Evolutionary conservation across 1,140 invertebrate genomes (phyloP), one percentile per base, ranked within the genome.

Genomic region (Lycorma delicatula): DNA sequence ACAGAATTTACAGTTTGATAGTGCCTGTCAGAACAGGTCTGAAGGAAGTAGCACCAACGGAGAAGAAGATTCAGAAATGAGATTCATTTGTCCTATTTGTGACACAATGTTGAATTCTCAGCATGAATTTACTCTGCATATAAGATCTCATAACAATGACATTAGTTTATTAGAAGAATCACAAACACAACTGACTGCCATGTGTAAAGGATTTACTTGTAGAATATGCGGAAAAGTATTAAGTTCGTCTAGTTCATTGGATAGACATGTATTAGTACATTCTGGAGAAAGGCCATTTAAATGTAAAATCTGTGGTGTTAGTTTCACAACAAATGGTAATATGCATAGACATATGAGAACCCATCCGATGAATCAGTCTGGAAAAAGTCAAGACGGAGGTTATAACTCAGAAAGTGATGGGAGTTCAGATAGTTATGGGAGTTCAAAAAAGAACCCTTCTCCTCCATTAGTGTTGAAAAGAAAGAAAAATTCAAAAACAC

Each of bases 311-410:
- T 93, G 89, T 70, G 77, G 82, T n/a, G 81, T 88, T 72, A 81
- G 86, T 3, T 93, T 93, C 72, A 91, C 87, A 27, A 92, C 89
- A 2, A 92, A 91, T 70, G 88, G 88, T 13, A 91, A 90, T 69
- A 90, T 93, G 87, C 87, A 90, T 66, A 74, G 89, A 23, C 90
- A 93, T 68, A 81, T 88, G 74, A 76, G 86, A 52, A 89, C 84
- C 0, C 85, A 87, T 70, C 48, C 44, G n/a, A 18, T 12, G 13
- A 9, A 41, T 16, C 23, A n/a, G n/a, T n/a, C n/a, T n/a, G n/a
- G n/a, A n/a, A n/a, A n/a, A n/a, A n/a, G n/a, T n/a, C n/a, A n/a
- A 27, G 25, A 27, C 1, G 31, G 49, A 26, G 22, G 38, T 23
- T 44, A 7, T 23, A 55, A 44, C 50, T 56, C 60, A 18, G 57